Percentiles rank a stretch among this genome's conserved stretches.
Evolutionary conservation across 1,140 invertebrate species (phyloP).

Genomic region (Alviniconcha marisindica): DNA sequence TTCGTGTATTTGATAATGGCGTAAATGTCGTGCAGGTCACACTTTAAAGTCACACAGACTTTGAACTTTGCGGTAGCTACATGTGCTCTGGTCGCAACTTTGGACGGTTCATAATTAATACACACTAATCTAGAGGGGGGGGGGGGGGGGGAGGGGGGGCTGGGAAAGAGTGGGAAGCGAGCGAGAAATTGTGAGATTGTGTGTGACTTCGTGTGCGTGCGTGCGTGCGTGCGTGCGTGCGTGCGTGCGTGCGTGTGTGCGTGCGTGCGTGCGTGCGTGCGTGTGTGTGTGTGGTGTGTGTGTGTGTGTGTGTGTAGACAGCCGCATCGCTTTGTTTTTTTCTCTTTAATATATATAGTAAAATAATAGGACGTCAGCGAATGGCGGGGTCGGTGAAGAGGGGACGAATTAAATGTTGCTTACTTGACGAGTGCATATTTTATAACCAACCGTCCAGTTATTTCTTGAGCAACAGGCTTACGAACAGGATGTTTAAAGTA

Average conservation of each 20-base stretch:
- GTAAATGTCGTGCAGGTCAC: too few relatives aligned
- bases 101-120: too few relatives aligned
- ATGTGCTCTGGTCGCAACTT: too few relatives aligned
- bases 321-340: background rate
- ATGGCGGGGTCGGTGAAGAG: background rate
- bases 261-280: slow-evolving; percentile 15
- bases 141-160: background rate
- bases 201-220: background rate
- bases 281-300: background rate
- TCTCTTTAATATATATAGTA: background rate
- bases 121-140: background rate
- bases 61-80: too few relatives aligned
- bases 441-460: background rate
- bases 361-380: background rate
- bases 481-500: background rate
- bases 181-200: background rate
- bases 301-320: background rate
- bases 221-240: background rate
- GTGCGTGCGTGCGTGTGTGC: background rate
- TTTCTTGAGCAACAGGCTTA: background rate
- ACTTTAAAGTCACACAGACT: too few relatives aligned
- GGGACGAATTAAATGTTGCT: background rate
- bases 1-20: too few relatives aligned
- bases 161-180: background rate
- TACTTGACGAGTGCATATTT: background rate